Base-by-base conservation (phyloP, 2,797 vertebrate genomes). In the Ctenopoma kingsleyae region DNA sequence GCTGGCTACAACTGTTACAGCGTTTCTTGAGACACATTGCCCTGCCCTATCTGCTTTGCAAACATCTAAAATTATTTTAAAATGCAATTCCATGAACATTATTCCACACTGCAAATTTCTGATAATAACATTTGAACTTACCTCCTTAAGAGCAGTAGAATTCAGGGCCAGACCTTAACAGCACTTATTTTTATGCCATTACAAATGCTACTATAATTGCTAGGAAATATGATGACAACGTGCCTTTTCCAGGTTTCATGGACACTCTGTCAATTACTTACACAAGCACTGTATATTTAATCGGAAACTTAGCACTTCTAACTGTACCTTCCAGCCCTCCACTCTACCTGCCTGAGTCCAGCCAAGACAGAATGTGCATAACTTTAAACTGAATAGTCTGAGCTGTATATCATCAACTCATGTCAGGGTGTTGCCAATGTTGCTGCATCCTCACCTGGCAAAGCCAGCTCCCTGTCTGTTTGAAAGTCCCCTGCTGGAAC, bases 401-500 rank as follows among this genome's bases (percentile, higher is more conserved):
- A 78, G 64, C 52, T 61, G 40, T 69, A 66, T 70, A 62, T 80
- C 67, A 50, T 47, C 36, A 67, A 9, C 43, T 67, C 63, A 59
- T 19, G 15, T 79, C 66, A 82, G 52, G 22, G n/a, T 20, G 68
- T 87, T 80, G 58, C 55, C 81, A 73, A 91, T 90, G 75, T 90
- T 87, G 79, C 71, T 74, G 76, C 87, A 91, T 91, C 87, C 63
- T 82, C 76, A 83, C 79, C 92, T 91, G 81, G 80, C 78, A 90
- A 41, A 71, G 82, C 81, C 85, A 76, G 54, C 50, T 80, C 87
- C 84, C 76, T 89, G 81, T 78, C 88, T 92, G 79, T 80, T 82
- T 94, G 62, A 91, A 95, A 91, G 81, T 92, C 78, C 79, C 93
- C 4, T 56, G 54, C 52, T 90, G 89, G 91, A 87, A 78, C 15